Evolutionary conservation across 1,140 invertebrate species (phyloP), one percentile per base, ranked within the genome.

Genomic region (Cephus cinctus): DNA sequence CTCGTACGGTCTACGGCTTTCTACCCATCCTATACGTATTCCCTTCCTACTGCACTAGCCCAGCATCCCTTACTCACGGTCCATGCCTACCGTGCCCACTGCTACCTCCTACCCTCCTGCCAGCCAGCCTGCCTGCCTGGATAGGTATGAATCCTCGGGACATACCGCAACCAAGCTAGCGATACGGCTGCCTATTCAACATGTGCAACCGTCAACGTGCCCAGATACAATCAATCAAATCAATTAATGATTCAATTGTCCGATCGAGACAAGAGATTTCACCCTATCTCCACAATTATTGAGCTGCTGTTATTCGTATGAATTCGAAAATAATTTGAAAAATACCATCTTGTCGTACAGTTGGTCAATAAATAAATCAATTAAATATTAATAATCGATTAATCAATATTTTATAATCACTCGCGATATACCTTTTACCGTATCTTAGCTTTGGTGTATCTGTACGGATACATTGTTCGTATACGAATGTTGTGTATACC

Each of bases 211-310:
- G 70, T 73, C 70, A 70, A 66, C 70, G 64, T 72, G 47, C 55
- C 45, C 54, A 63, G 65, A 69, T 65, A 68, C 65, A 54, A 74
- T 74, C 73, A 64, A 70, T 74, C 69, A 67, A 71, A 69, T 72
- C 71, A 63, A 73, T 75, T 69, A 67, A 71, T 73, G 61, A 69
- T 70, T 68, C 64, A 63, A 71, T 70, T 60, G 64, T 60, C 35
- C 55, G 59, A 64, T 67, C 57, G 35, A 40, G 16, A 16, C 43
- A 42, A n/a, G n/a, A n/a, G n/a, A n/a, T n/a, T n/a, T n/a, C n/a
- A n/a, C n/a, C n/a, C n/a, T n/a, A n/a, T n/a, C n/a, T n/a, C n/a
- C n/a, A n/a, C n/a, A n/a, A n/a, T n/a, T n/a, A n/a, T n/a, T n/a
- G n/a, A n/a, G n/a, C n/a, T n/a, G n/a, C n/a, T n/a, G n/a, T n/a